These are phyloP conservation scores for Tachypleus tridentatus DNA, from an alignment of 1,140 invertebrate genomes.

Conservation along the genomic window DNA sequence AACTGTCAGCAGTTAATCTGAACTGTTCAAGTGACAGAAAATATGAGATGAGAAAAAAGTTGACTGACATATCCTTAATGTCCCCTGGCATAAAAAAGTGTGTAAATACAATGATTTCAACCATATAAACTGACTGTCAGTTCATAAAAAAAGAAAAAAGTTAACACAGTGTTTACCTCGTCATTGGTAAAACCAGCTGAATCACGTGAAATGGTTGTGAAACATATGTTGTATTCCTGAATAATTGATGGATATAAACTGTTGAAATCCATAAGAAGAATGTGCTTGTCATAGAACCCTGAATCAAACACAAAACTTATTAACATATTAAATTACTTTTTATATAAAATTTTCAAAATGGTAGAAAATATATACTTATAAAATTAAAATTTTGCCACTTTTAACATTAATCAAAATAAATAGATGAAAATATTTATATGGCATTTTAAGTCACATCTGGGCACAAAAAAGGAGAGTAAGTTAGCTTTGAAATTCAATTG, in stretches of 20 bases:
- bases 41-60: no score
- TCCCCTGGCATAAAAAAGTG: background rate
- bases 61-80: background rate
- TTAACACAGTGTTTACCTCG: constrained; percentile 8
- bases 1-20: no score
- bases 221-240: constrained; percentile 99
- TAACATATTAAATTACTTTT: constrained; percentile 8
- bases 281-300: constrained; percentile 88
- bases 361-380: constrained; percentile 5
- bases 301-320: constrained; percentile 2
- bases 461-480: no score
- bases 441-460: no score
- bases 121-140: background rate
- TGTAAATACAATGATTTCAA: background rate
- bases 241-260: constrained; percentile 99
- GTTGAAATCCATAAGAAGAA: constrained; percentile 97
- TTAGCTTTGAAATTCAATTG: no score
- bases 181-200: constrained; percentile 4
- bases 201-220: constrained; percentile 69
- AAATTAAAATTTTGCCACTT: background rate
- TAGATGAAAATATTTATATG: constrained; percentile 1
- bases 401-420: constrained; percentile 4
- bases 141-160: background rate
- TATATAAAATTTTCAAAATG: constrained; percentile 1
- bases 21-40: no score